These are phyloP conservation scores for Ophion costatus DNA, from an alignment of 2,888 invertebrate genomes.

Conservation along the genomic window DNA sequence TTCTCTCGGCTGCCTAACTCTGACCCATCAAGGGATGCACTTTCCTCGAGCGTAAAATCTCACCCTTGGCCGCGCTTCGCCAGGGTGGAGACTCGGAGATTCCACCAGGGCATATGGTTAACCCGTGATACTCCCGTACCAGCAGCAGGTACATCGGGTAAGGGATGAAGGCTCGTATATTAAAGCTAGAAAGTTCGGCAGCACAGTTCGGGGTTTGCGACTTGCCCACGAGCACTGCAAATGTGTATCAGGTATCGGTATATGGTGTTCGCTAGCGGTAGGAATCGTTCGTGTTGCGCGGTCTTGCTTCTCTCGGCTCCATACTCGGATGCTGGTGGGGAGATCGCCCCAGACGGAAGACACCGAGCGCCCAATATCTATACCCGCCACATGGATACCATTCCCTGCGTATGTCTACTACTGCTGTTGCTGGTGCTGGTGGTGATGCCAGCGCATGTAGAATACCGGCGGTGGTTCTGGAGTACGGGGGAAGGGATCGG, in stretches of 20 bases:
- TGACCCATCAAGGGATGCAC: background rate
- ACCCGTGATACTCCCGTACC: background rate
- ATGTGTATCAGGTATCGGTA: background rate
- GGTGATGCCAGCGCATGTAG: conserved; percentile 36
- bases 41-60: background rate
- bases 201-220: conserved; percentile 4
- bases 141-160: background rate
- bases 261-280: background rate
- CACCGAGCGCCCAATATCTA: background rate
- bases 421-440: background rate
- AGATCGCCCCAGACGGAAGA: background rate
- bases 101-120: background rate
- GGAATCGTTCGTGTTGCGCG: background rate
- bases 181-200: background rate
- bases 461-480: conserved; percentile 50
- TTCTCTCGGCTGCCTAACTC: background rate
- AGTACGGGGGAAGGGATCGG: conserved; percentile 65
- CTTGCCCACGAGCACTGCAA: background rate
- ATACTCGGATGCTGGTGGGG: background rate
- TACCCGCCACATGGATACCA: background rate
- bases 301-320: background rate
- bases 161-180: background rate
- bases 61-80: background rate
- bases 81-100: background rate
- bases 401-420: background rate